Percentiles rank a stretch among this genome's conserved stretches.
Conservation (phyloP, 2,888 invertebrate species). For the Criorhina ranunculi region DNA sequence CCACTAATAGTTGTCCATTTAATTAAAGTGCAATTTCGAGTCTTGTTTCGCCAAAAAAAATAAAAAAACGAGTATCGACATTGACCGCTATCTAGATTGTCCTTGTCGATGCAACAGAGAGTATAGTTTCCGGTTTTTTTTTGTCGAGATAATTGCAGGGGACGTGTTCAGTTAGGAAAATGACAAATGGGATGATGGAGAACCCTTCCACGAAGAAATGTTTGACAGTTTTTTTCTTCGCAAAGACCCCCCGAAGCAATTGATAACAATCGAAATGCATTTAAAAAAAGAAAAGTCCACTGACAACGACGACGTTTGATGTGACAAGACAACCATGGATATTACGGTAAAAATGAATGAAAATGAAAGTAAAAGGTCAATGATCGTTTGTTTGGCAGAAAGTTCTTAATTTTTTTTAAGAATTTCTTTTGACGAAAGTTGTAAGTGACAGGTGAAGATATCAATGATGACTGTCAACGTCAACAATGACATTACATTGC, state of each 20-base stretch:
- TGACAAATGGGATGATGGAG: slow-evolving; percentile 68
- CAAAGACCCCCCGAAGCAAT: slow-evolving; percentile 37
- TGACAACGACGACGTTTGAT: too few species aligned
- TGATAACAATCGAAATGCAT: slow-evolving; percentile 53
- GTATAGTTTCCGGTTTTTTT: slow-evolving; percentile 70
- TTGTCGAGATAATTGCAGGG: slow-evolving; percentile 62
- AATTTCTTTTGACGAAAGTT: too few species aligned
- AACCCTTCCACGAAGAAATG: slow-evolving; percentile 40
- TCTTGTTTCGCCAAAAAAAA: slow-evolving; percentile 78
- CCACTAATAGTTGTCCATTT: slow-evolving; percentile 82
- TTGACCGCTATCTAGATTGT: slow-evolving; percentile 75
- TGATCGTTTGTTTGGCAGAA: too few species aligned
- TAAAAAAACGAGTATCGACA: slow-evolving; percentile 69
- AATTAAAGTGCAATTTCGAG: slow-evolving; percentile 83
- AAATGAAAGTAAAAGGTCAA: too few species aligned
- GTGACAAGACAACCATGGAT: too few species aligned
- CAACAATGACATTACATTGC: too few species aligned
- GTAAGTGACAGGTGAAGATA: too few species aligned
- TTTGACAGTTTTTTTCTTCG: slow-evolving; percentile 13
- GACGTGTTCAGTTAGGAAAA: slow-evolving; percentile 64
- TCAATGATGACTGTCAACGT: too few species aligned
- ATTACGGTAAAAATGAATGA: too few species aligned
- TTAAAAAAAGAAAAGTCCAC: background rate
- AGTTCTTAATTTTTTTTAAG: too few species aligned
- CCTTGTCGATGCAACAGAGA: slow-evolving; percentile 19